Base-by-base conservation (phyloP, 1,140 invertebrate genomes). In the Brachionus paranguensis region DNA sequence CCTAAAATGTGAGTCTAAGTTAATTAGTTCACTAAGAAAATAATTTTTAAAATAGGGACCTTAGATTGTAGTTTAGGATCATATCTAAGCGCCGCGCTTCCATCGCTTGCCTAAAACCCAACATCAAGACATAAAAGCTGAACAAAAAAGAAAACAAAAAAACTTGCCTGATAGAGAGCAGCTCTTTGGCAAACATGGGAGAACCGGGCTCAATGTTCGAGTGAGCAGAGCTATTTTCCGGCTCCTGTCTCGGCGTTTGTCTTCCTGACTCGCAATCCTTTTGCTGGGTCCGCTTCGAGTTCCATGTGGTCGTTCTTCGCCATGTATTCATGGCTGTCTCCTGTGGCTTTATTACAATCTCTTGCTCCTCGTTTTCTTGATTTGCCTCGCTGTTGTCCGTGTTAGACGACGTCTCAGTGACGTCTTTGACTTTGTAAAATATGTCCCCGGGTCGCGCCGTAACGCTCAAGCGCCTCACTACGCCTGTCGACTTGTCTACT, bases 301-400 rank as follows among this genome's bases (percentile, higher is more conserved):
- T 81, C 78, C 78, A 81, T 33, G 78, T 81, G n/a, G 78, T 81
- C 8, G 78, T 81, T 81, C 41, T 81, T 20, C 53, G 78, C 78
- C 78, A 64, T 5, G 50, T 81, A 41, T 33, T 68, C 37, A 43
- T 72, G 7, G 17, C 33, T 64, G 24, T 17, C 64, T 64, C 37
- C 20, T 45, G 78, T 2, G 64, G 37, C 37, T 81, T 81, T 11
- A 64, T 68, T 0, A 81, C 41, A 12, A 68, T 76, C 17, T 60
- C 78, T 68, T 81, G 53, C 17, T 81, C 78, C n/a, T 43, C 33
- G 60, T 37, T 47, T 27, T 68, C 78, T 17, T 60, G 50, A 24
- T 24, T 79, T 3, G 17, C 7, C 10, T 74, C 78, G 12, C n/a
- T 29, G 33, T 43, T 43, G 29, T 81, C 78, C n/a, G 78, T 81